Percentiles rank a stretch among this genome's conserved stretches.
Evolutionary conservation across 2,888 invertebrate species (phyloP).

Genomic region (Agriopis aurantiaria): DNA sequence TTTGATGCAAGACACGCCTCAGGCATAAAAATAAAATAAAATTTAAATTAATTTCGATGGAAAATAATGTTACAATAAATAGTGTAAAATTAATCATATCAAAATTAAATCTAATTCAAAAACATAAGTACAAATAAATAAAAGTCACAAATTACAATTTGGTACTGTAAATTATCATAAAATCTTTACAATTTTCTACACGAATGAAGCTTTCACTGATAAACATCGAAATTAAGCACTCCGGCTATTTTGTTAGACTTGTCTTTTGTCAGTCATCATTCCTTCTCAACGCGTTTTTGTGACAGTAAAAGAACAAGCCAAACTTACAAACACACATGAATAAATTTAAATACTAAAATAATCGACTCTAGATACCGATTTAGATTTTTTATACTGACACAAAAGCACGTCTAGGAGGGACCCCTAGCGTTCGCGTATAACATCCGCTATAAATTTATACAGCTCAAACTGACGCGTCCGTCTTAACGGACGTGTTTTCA

Average conservation of each 20-base stretch:
- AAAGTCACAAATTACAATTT: conserved; percentile 23
- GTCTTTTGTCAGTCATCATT: conserved; percentile 10
- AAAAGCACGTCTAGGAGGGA: conserved; percentile 6
- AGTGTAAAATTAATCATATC: conserved; percentile 1
- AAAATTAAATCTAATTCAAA: conserved; percentile 27
- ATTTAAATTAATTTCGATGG: conserved; percentile 22
- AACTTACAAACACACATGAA: not conserved
- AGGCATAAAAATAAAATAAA: conserved; percentile 2
- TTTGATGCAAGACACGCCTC: not conserved
- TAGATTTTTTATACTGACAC: not conserved
- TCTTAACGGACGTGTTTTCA: conserved; percentile 8
- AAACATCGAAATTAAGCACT: conserved; percentile 22
- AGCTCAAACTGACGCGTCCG: conserved; percentile 15
- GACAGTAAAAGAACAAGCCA: conserved; percentile 6
- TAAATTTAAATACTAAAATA: not conserved
- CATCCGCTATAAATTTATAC: conserved; percentile 15
- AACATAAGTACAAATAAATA: conserved; percentile 40
- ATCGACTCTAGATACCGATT: not conserved
- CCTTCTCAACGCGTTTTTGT: conserved; percentile 8
- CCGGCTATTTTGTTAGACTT: conserved; percentile 4
- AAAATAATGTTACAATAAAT: conserved; percentile 18
- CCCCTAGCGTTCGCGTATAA: conserved; percentile 7
- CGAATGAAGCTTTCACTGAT: conserved; percentile 7
- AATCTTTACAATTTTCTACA: conserved; percentile 17
- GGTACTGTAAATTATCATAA: conserved; percentile 7